Conservation (phyloP, 2,113 vertebrate genomes). For the Apaloderma vittatum region DNA sequence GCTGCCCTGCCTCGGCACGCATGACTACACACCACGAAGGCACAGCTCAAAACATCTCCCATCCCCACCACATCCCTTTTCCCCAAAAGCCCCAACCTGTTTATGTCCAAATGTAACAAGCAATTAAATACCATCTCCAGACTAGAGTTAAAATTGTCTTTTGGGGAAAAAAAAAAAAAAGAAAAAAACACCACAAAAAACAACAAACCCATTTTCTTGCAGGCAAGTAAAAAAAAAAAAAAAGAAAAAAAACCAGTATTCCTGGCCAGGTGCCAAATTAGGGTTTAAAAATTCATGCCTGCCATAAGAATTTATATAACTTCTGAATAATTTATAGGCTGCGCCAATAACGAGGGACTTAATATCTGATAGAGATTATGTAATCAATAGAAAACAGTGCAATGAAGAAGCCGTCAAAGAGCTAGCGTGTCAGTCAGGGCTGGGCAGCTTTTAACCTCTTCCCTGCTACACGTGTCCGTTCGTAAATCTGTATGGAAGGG, state of each 20-base stretch:
- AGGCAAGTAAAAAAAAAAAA: not conserved
- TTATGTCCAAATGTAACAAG: not conserved
- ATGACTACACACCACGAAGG: not conserved
- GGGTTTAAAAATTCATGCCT: conserved; percentile 76
- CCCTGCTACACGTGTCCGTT: not conserved
- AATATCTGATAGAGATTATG: conserved; percentile 72
- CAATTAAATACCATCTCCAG: not conserved
- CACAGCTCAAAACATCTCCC: conserved; percentile 8
- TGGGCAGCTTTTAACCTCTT: conserved; percentile 20
- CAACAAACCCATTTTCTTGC: not conserved
- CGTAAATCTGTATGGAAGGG: not conserved
- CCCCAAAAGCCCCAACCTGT: not conserved
- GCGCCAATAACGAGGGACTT: conserved; percentile 72
- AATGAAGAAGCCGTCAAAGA: conserved; percentile 19
- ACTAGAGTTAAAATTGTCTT: conserved; percentile 4
- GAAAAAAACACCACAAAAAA: not conserved
- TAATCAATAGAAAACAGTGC: conserved; percentile 70
- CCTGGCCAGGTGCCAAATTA: conserved; percentile 63
- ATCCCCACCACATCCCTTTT: not conserved
- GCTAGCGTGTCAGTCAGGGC: not conserved
- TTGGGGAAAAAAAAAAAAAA: not conserved
- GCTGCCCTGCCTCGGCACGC: not conserved
- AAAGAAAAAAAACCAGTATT: not conserved
- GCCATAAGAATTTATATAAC: conserved; percentile 69
- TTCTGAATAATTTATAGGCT: conserved; percentile 74